These are phyloP conservation scores for Astyanax mexicanus DNA, from an alignment of 2,797 vertebrate species.

Conservation along the genomic window DNA sequence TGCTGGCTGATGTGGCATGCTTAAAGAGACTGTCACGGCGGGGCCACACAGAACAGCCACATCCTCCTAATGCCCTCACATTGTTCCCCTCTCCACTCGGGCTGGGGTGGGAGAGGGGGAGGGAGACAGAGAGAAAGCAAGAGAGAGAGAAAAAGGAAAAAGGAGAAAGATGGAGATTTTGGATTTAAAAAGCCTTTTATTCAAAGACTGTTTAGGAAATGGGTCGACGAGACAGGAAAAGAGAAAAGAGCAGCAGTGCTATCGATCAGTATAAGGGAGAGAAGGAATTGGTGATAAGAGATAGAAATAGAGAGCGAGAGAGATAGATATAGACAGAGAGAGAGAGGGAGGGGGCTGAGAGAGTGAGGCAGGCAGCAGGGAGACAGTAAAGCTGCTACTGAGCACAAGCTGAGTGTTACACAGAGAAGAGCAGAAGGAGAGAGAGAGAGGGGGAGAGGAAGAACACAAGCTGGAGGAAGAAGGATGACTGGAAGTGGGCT, in stretches of 20 bases:
- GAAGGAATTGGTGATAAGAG: not conserved
- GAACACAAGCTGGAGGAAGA: slow-evolving; percentile 36
- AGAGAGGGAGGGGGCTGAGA: slow-evolving; percentile 37
- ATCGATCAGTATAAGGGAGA: not conserved
- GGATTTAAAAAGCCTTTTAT: not conserved
- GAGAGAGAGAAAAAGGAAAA: slow-evolving; percentile 6
- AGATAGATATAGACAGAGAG: slow-evolving; percentile 14
- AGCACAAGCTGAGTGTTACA: slow-evolving; percentile 26
- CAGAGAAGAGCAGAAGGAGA: slow-evolving; percentile 13
- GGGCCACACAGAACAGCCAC: slow-evolving; percentile 47
- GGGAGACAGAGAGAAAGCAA: slow-evolving; percentile 24
- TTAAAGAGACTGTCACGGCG: slow-evolving; percentile 51
- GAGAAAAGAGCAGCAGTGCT: not conserved
- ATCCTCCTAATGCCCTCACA: slow-evolving; percentile 51
- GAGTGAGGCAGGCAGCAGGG: slow-evolving; percentile 9
- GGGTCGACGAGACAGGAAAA: not conserved
- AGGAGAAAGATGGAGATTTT: not conserved
- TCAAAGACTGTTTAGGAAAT: not conserved
- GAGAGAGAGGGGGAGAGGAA: slow-evolving; percentile 26
- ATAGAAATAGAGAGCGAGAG: not conserved
- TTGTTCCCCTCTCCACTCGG: slow-evolving; percentile 50
- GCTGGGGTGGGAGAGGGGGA: slow-evolving; percentile 37
- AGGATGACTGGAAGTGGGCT: slow-evolving; percentile 56
- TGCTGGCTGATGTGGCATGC: slow-evolving; percentile 50
- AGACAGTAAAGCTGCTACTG: slow-evolving; percentile 22